Conservation (phyloP, 2,888 invertebrate genomes). For the Ochlodes sylvanus region DNA sequence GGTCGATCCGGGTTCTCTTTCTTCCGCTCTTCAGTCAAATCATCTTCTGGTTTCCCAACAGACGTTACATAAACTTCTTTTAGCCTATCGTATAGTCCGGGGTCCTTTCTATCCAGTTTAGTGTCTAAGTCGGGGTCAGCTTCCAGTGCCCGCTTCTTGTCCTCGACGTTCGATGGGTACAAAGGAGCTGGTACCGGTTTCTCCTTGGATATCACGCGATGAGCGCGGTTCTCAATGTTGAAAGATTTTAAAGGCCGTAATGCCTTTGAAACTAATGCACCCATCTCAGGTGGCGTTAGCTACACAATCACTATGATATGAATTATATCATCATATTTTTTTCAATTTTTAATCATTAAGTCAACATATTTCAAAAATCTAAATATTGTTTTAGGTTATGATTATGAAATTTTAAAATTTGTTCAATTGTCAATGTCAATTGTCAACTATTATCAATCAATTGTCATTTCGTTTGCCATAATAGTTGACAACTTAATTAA, state of each 20-base stretch:
- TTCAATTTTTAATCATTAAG: slow-evolving; percentile 3
- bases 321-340: slow-evolving; percentile 31
- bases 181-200: slow-evolving; percentile 89
- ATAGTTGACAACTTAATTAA: background rate
- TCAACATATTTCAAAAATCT: slow-evolving; percentile 11
- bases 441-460: no score
- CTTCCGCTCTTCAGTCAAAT: slow-evolving; percentile 66
- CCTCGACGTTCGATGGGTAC: slow-evolving; percentile 85
- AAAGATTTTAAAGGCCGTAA: slow-evolving; percentile 87
- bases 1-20: slow-evolving; percentile 72
- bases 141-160: slow-evolving; percentile 87
- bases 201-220: slow-evolving; percentile 87
- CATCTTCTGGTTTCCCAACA: slow-evolving; percentile 82
- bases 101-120: slow-evolving; percentile 87
- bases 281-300: slow-evolving; percentile 86
- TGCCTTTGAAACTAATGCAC: slow-evolving; percentile 86
- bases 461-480: background rate
- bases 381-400: slow-evolving; percentile 24
- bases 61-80: slow-evolving; percentile 91
- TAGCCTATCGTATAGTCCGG: slow-evolving; percentile 85
- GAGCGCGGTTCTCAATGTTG: slow-evolving; percentile 91
- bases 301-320: slow-evolving; percentile 23
- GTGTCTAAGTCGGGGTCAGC: slow-evolving; percentile 86
- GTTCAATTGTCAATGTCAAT: background rate
- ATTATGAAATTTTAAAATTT: slow-evolving; percentile 39